Percentiles rank a stretch among this genome's conserved stretches.
Evolutionary conservation across 92 coral and sea anemone species (phyloP).

Genomic region (Pocillopora meandrina): DNA sequence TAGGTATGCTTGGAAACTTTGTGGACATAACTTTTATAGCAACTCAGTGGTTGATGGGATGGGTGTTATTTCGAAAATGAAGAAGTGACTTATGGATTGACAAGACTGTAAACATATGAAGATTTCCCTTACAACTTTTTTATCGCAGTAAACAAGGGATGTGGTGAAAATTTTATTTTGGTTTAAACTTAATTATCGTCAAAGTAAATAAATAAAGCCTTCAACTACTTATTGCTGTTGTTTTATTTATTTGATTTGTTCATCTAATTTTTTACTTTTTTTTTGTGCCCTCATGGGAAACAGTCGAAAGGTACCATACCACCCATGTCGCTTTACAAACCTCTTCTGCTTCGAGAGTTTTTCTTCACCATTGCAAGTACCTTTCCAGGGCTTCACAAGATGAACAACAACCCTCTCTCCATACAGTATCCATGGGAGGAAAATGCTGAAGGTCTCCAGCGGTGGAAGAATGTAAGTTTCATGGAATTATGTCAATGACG

Average conservation of each 20-base stretch:
- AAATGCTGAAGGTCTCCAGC: slow-evolving; percentile 36
- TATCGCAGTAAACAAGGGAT: too few relatives aligned
- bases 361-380: slow-evolving; percentile 58
- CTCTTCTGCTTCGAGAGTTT: slow-evolving; percentile 66
- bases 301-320: slow-evolving; percentile 48
- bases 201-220: too few relatives aligned
- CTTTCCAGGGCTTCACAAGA: slow-evolving; percentile 54
- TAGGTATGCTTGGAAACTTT: too few relatives aligned
- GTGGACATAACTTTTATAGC: too few relatives aligned
- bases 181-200: too few relatives aligned
- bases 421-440: slow-evolving; percentile 71
- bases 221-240: neutral
- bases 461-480: slow-evolving; percentile 58
- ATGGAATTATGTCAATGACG: too few relatives aligned
- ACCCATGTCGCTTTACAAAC: slow-evolving; percentile 41
- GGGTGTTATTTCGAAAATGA: too few relatives aligned
- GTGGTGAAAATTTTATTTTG: too few relatives aligned
- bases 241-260: neutral
- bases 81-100: too few relatives aligned
- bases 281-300: neutral
- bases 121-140: too few relatives aligned
- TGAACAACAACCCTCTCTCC: slow-evolving; percentile 53
- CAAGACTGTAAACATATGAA: too few relatives aligned
- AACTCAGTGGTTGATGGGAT: too few relatives aligned
- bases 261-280: neutral